Percentiles rank a stretch among this genome's conserved stretches.
These are phyloP conservation scores for Ictalurus furcatus DNA, from an alignment of 2,113 vertebrate species.

Conservation along the genomic window DNA sequence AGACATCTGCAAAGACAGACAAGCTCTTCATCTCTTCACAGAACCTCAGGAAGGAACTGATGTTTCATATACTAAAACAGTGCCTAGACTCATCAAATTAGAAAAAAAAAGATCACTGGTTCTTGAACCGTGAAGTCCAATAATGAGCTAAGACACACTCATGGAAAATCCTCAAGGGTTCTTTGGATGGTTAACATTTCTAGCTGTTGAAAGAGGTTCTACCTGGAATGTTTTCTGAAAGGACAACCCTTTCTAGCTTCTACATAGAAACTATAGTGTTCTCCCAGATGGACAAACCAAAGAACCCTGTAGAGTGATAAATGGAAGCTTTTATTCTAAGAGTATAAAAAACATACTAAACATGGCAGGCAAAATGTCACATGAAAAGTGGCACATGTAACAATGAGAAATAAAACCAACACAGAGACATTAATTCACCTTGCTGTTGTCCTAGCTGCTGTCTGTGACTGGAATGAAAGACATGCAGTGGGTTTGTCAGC, in stretches of 20 bases:
- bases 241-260: background rate
- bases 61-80: constrained; percentile 1
- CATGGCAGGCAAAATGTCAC: background rate
- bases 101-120: background rate
- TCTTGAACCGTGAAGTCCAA: background rate
- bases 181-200: background rate
- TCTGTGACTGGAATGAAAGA: constrained; percentile 43
- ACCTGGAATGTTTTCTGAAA: background rate
- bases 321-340: constrained; percentile 5
- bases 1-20: constrained; percentile 71
- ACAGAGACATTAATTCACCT: constrained; percentile 39
- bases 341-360: background rate
- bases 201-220: background rate
- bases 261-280: background rate
- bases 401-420: constrained; percentile 3
- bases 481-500: constrained; percentile 32
- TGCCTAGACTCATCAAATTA: background rate
- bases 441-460: constrained; percentile 41
- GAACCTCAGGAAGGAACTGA: background rate
- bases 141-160: background rate
- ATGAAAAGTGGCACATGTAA: background rate
- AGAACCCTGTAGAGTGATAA: background rate
- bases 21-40: background rate
- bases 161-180: background rate
- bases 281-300: background rate